Conservation (phyloP, 2,888 invertebrate species). For the Endotricha flammealis region DNA sequence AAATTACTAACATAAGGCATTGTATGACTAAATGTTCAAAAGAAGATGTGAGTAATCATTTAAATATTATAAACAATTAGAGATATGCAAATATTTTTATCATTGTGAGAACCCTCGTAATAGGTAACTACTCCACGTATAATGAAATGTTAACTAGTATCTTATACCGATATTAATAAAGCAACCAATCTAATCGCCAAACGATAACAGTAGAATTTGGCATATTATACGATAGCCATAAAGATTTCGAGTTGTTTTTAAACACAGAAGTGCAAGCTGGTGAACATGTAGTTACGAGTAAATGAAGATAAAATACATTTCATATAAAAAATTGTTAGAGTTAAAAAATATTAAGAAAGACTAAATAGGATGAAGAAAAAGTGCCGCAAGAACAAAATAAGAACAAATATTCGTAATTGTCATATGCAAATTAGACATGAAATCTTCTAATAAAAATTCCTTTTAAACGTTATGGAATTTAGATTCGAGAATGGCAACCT, state of each 20-base stretch:
- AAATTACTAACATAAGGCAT: too few species aligned
- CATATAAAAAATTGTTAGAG: too few species aligned
- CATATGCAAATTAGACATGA: too few species aligned
- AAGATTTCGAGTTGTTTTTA: slow-evolving; percentile 17
- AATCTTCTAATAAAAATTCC: too few species aligned
- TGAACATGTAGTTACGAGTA: neutral
- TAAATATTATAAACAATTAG: too few species aligned
- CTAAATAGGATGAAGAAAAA: neutral
- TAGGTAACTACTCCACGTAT: slow-evolving; percentile 3
- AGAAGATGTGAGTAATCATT: too few species aligned
- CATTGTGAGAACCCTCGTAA: too few species aligned
- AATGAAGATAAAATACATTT: neutral
- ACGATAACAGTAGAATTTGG: slow-evolving; percentile 16
- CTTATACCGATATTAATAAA: slow-evolving; percentile 8
- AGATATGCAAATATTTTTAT: slow-evolving; percentile 23
- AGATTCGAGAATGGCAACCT: neutral
- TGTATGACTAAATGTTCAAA: too few species aligned
- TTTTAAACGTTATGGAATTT: neutral
- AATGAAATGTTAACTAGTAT: slow-evolving; percentile 12
- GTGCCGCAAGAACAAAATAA: neutral
- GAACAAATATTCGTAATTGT: neutral
- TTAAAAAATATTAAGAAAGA: neutral
- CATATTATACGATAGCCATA: slow-evolving; percentile 2
- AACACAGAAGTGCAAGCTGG: slow-evolving; percentile 17
- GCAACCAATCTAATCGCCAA: slow-evolving; percentile 22